Evolutionary conservation across 2,797 vertebrate genomes (phyloP).

Genomic region (Siniperca scherzeri): DNA sequence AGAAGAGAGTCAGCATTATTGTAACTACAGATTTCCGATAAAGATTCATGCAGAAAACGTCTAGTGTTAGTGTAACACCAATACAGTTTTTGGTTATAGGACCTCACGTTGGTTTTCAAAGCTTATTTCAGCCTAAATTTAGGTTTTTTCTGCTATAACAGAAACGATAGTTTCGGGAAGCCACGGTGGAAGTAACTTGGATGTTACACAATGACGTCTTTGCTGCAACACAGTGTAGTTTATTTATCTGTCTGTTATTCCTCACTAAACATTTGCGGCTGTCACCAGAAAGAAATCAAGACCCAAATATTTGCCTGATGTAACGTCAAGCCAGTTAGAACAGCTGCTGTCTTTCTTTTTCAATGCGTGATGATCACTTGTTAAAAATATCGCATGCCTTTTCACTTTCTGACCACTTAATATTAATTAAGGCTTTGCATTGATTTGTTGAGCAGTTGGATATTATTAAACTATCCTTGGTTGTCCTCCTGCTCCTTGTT

Average conservation of each 20-base stretch:
- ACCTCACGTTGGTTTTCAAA: too few species aligned
- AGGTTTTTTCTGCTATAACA: neutral
- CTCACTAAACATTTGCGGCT: conserved; percentile 13
- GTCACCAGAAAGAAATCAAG: conserved; percentile 10
- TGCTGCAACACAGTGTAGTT: neutral
- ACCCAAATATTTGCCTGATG: conserved; percentile 25
- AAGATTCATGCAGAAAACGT: neutral
- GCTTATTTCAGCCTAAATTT: neutral
- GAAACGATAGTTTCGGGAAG: neutral
- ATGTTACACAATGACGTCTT: neutral
- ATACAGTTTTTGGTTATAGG: neutral
- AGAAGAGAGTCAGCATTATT: neutral
- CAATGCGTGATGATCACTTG: rapidly evolving
- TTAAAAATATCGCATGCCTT: neutral
- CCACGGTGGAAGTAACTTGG: too few species aligned
- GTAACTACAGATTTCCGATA: neutral
- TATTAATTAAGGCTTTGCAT: neutral
- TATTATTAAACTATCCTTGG: neutral
- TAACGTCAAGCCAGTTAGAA: neutral
- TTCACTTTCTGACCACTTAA: neutral
- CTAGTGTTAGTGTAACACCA: neutral
- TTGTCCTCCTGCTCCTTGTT: neutral
- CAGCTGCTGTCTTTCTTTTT: neutral
- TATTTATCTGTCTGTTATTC: conserved; percentile 19
- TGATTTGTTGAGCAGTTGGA: neutral